Conservation (phyloP, 2,113 vertebrate genomes). For the Scalopus aquaticus region DNA sequence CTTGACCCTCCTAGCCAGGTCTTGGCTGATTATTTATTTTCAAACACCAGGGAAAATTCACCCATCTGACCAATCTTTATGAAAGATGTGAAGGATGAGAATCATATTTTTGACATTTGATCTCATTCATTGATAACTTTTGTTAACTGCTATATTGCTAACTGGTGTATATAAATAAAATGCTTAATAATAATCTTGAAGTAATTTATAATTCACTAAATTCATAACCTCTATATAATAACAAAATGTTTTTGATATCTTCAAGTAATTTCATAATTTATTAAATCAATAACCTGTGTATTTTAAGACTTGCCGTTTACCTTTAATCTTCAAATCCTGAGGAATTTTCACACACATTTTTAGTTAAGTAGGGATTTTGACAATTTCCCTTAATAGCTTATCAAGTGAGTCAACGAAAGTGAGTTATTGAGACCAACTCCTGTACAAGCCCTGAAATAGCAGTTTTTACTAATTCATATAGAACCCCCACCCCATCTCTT, state of each 20-base stretch:
- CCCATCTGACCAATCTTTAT: neutral
- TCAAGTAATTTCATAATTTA: constrained; percentile 10
- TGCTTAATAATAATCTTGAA: neutral
- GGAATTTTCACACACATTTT: constrained; percentile 44
- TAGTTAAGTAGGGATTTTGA: neutral
- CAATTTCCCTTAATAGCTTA: constrained; percentile 37
- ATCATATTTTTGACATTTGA: neutral
- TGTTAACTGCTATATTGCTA: neutral
- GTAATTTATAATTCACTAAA: neutral
- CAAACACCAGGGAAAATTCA: neutral
- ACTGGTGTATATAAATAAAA: neutral
- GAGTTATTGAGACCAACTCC: neutral
- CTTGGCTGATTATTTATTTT: neutral
- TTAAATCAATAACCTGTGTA: neutral
- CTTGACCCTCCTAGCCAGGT: neutral
- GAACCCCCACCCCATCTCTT: neutral
- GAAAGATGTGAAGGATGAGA: constrained; percentile 1
- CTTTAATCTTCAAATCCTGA: constrained; percentile 9
- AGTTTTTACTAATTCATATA: neutral
- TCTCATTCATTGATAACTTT: neutral
- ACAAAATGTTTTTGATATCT: neutral
- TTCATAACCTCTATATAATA: neutral
- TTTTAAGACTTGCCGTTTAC: constrained; percentile 16
- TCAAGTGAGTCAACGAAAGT: neutral
- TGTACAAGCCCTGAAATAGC: neutral